Percentiles rank a stretch among this genome's conserved stretches.
Evolutionary conservation across 2,888 invertebrate species (phyloP).

Genomic region (Rhingia rostrata): DNA sequence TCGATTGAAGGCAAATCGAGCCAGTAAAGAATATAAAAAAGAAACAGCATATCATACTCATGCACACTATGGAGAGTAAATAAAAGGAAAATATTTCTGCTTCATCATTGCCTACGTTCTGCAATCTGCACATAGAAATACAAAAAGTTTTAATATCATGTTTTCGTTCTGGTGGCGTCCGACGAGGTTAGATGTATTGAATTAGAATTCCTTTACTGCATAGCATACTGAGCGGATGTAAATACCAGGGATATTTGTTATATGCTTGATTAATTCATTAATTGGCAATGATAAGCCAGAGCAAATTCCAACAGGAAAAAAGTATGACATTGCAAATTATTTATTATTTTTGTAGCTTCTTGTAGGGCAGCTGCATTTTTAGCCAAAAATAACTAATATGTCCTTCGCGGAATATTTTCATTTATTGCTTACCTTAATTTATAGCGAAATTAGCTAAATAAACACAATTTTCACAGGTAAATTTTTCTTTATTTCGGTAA

Average conservation of each 20-base stretch:
- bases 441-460: slow-evolving; percentile 46
- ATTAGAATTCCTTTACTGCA: slow-evolving; percentile 11
- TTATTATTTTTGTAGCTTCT: too few species aligned
- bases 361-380: neutral
- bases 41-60: neutral
- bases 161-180: slow-evolving; percentile 49
- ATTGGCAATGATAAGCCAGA: slow-evolving; percentile 1
- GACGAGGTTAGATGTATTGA: slow-evolving; percentile 37
- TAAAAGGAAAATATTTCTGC: slow-evolving; percentile 45
- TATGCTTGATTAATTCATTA: slow-evolving; percentile 1
- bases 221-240: slow-evolving; percentile 28
- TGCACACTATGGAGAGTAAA: slow-evolving; percentile 2
- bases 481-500: slow-evolving; percentile 38
- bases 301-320: neutral
- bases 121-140: neutral
- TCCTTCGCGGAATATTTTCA: slow-evolving; percentile 5
- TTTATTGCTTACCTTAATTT: slow-evolving; percentile 49
- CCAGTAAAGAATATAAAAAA: neutral
- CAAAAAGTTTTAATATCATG: slow-evolving; percentile 55
- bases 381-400: neutral
- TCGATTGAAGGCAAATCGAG: neutral
- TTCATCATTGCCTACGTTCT: slow-evolving; percentile 66
- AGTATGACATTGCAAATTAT: neutral
- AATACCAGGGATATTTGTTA: neutral
- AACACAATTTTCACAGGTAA: slow-evolving; percentile 48